Base-by-base conservation (phyloP, 1,140 invertebrate genomes). In the Latrodectus geometricus region DNA sequence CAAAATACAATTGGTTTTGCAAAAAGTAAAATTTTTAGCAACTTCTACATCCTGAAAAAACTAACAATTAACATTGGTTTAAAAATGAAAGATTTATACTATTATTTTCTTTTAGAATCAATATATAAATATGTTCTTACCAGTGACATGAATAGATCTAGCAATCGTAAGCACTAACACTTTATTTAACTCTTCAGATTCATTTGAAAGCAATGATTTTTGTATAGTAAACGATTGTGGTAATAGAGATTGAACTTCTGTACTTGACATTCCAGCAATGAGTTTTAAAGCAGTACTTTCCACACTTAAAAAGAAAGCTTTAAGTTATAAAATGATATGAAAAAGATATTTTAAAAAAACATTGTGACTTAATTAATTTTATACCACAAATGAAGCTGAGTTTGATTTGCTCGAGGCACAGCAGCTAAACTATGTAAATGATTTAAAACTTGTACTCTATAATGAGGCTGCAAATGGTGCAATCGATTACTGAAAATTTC, bases 401-500 rank as follows among this genome's bases (percentile, higher is more conserved):
- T 97, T 90, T 98, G 97, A 92, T 98, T 98, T 2, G 96, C 97
- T 90, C 98, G 97, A 17, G 96, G 95, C 14, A 97, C 95, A 11
- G 95, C 95, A 11, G 96, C 95, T 49, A 98, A 92, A 54, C 95
- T 96, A 90, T 98, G 92, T 48, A 98, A 93, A 91, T 98, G 95
- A 17, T 96, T 96, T 4, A 99, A 91, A 8, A 99, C 92, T 90
- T 98, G 97, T 0, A 98, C 95, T 77, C 97, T 93, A 90, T 98
- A 99, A 91, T 98, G 96, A 0, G 97, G 96, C 89, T 98, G 97
- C 88, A 98, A 97, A 91, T 99, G 97, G 91, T 98, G 97, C 92
- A 99, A 95, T 72, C 97, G 93, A 90, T 98, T 98, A 78, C 96
- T 97, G 90, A 98, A 98, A 97, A 99, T 98, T 91, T 99, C 97